A percentile compares a stretch with the other conserved stretches of the same genome.
Evolutionary conservation across 2,888 invertebrate genomes (phyloP).

Genomic region (Cheiracanthium punctorium): DNA sequence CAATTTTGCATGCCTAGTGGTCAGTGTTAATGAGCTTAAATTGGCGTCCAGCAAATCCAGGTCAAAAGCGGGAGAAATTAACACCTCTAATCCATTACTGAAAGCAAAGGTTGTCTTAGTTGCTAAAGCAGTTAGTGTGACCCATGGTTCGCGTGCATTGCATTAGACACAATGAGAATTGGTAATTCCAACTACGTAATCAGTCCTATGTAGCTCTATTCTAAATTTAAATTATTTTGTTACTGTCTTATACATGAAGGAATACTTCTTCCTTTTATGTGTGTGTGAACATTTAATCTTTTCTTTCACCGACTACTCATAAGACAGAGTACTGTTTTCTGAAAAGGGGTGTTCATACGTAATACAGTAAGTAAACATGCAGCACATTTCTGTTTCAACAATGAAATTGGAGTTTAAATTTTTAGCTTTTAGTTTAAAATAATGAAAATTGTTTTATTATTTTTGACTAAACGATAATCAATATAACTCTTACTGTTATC

Average conservation of each 20-base stretch:
- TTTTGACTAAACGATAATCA: no score
- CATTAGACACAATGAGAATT: no score
- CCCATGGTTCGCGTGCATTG: slow-evolving; percentile 14
- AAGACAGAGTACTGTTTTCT: neutral
- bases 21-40: slow-evolving; percentile 39
- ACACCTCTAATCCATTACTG: slow-evolving; percentile 20
- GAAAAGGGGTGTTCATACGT: neutral
- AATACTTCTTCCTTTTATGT: slow-evolving; percentile 33
- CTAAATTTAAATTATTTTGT: slow-evolving; percentile 39
- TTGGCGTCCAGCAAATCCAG: slow-evolving; percentile 25
- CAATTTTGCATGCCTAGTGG: slow-evolving; percentile 36
- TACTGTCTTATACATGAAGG: slow-evolving; percentile 25
- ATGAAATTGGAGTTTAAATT: no score
- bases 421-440: no score
- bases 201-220: neutral
- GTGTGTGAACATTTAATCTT: no score
- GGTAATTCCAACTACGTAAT: slow-evolving; percentile 6
- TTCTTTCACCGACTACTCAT: neutral
- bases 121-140: slow-evolving; percentile 28
- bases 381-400: neutral
- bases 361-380: neutral
- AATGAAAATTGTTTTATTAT: no score
- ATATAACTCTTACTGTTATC: no score
- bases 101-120: slow-evolving; percentile 10
- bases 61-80: slow-evolving; percentile 52